Conservation (phyloP, 2,888 invertebrate genomes). For the Merodon equestris region DNA sequence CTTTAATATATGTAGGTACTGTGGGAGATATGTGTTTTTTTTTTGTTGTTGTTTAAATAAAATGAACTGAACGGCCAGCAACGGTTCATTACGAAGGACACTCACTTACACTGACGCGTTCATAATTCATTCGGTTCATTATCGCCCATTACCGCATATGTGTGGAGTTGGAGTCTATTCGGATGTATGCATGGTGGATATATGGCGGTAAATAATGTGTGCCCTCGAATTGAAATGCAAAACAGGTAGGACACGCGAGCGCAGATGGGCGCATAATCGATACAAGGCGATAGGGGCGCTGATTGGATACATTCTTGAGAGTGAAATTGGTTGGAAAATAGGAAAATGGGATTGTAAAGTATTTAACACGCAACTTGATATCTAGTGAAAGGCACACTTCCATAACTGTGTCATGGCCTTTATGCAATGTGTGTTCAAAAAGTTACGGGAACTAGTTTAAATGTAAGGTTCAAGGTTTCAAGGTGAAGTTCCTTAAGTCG, state of each 20-base stretch:
- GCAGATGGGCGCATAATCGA: background rate
- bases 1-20: slow-evolving; percentile 27
- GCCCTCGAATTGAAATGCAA: slow-evolving; percentile 33
- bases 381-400: too few species aligned
- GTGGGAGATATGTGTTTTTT: too few species aligned
- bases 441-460: too few species aligned
- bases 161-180: background rate
- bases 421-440: too few species aligned
- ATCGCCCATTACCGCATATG: slow-evolving; percentile 24
- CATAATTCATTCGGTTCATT: slow-evolving; percentile 59
- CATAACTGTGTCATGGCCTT: too few species aligned
- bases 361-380: too few species aligned
- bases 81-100: slow-evolving; percentile 43
- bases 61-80: slow-evolving; percentile 38
- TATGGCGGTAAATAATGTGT: slow-evolving; percentile 21
- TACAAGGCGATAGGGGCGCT: background rate
- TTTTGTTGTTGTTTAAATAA: slow-evolving; percentile 20
- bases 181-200: too few species aligned
- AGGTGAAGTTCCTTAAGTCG: too few species aligned
- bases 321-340: too few species aligned
- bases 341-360: too few species aligned
- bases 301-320: too few species aligned
- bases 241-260: slow-evolving; percentile 34
- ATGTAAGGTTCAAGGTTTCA: too few species aligned
- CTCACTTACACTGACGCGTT: slow-evolving; percentile 27